Conservation (phyloP, 2,113 vertebrate species). For the Hucho hucho region DNA sequence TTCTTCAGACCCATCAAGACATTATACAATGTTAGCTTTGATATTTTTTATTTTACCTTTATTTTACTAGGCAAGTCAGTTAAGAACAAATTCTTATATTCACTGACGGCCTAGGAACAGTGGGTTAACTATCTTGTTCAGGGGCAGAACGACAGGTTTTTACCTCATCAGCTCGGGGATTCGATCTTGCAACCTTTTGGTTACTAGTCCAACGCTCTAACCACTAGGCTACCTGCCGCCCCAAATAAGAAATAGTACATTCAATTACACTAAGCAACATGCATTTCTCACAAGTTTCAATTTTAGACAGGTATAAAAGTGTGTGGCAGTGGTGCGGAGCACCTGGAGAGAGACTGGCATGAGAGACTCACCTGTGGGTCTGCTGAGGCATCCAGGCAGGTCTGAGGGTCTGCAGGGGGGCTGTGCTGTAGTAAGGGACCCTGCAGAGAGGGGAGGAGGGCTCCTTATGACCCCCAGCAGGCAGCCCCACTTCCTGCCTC, state of each 20-base stretch:
- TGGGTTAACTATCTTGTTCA: too few species aligned
- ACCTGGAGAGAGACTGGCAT: constrained; percentile 1
- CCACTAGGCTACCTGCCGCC: too few species aligned
- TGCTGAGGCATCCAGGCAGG: constrained; percentile 37
- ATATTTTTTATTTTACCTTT: too few species aligned
- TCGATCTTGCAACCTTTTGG: too few species aligned
- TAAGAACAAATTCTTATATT: too few species aligned
- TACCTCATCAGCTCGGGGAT: too few species aligned
- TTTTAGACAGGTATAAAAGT: constrained; percentile 6
- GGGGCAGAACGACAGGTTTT: too few species aligned
- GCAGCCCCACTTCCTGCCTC: not conserved
- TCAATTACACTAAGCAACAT: too few species aligned
- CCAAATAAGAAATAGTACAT: not conserved
- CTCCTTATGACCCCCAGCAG: constrained; percentile 39
- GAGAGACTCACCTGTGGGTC: constrained; percentile 41
- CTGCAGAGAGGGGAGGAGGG: constrained; percentile 50
- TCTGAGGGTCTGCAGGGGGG: constrained; percentile 42
- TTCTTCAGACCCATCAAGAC: not conserved
- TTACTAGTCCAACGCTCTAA: too few species aligned
- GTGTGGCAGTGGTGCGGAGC: not conserved
- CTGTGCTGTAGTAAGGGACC: constrained; percentile 25
- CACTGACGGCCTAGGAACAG: too few species aligned
- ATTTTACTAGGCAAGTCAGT: too few species aligned
- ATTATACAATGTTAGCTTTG: not conserved
- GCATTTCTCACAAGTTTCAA: not conserved